phyloP scores from a whole-genome alignment of 2,888 invertebrate species.

The Agrochola litura region DNA sequence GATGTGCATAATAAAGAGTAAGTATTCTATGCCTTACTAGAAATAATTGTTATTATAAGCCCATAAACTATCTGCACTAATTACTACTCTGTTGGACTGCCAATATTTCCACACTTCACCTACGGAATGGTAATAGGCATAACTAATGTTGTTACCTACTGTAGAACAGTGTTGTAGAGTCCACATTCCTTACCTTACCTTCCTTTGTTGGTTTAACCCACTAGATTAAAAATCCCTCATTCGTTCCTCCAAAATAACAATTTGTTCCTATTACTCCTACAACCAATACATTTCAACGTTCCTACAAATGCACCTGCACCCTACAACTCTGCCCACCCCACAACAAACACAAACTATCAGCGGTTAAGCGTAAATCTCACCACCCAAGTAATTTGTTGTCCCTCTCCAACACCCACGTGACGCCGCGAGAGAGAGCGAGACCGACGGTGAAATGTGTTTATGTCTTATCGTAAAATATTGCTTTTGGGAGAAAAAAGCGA shows the following conservation, averaged over 20 bases:
- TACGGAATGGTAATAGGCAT: background rate
- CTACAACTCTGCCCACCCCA: slow-evolving; percentile 23
- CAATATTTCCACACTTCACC: background rate
- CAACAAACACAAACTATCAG: slow-evolving; percentile 55
- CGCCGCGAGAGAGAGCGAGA: slow-evolving; percentile 3
- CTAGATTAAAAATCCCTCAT: background rate
- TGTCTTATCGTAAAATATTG: slow-evolving; percentile 61
- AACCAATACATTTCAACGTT: slow-evolving; percentile 3
- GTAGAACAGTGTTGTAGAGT: background rate
- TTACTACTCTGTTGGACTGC: background rate
- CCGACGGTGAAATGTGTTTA: slow-evolving; percentile 61
- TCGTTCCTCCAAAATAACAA: background rate
- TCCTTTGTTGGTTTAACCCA: background rate
- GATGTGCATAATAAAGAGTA: no score
- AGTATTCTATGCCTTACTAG: background rate
- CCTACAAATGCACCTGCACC: slow-evolving; percentile 28
- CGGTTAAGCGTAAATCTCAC: slow-evolving; percentile 57
- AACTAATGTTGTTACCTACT: background rate
- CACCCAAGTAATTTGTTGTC: slow-evolving; percentile 40
- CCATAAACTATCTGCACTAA: background rate
- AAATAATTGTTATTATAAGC: background rate
- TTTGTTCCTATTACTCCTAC: slow-evolving; percentile 19
- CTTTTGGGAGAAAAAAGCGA: slow-evolving; percentile 50
- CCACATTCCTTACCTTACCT: background rate
- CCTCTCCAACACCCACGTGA: background rate